These are phyloP conservation scores for Troglohyphantes excavatus DNA, from an alignment of 2,888 invertebrate species.

Conservation along the genomic window DNA sequence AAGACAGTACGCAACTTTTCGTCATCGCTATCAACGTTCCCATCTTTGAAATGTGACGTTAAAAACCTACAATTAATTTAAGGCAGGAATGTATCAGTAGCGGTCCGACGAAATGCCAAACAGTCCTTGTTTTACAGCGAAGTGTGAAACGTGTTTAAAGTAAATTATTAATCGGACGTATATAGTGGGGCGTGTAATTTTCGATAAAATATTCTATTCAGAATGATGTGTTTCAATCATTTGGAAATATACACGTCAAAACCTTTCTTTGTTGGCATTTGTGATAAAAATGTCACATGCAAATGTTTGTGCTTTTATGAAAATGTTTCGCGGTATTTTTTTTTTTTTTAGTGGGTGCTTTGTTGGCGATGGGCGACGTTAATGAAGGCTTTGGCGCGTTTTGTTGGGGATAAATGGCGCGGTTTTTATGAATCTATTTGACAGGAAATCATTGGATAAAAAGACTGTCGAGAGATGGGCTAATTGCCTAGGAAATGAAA, in stretches of 20 bases:
- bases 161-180: constrained; percentile 67
- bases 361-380: constrained; percentile 30
- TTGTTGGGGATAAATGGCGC: constrained; percentile 47
- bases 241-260: constrained; percentile 49
- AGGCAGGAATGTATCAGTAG: constrained; percentile 41
- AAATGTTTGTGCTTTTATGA: constrained; percentile 63
- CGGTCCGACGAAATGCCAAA: constrained; percentile 3
- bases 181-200: constrained; percentile 64
- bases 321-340: constrained; percentile 27
- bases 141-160: constrained; percentile 50
- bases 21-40: constrained; percentile 3
- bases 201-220: constrained; percentile 59
- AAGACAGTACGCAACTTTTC: constrained; percentile 38
- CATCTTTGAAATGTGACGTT: constrained; percentile 52
- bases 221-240: constrained; percentile 45
- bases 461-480: constrained; percentile 17
- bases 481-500: constrained; percentile 53
- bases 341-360: constrained; percentile 38
- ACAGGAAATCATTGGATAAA: constrained; percentile 60
- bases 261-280: constrained; percentile 50
- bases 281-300: constrained; percentile 68
- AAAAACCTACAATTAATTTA: constrained; percentile 69
- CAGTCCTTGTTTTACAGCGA: not conserved
- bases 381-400: constrained; percentile 48
- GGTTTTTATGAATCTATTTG: constrained; percentile 46